Conservation (phyloP, 2,888 invertebrate species). For the Oxycera nigricornis region DNA sequence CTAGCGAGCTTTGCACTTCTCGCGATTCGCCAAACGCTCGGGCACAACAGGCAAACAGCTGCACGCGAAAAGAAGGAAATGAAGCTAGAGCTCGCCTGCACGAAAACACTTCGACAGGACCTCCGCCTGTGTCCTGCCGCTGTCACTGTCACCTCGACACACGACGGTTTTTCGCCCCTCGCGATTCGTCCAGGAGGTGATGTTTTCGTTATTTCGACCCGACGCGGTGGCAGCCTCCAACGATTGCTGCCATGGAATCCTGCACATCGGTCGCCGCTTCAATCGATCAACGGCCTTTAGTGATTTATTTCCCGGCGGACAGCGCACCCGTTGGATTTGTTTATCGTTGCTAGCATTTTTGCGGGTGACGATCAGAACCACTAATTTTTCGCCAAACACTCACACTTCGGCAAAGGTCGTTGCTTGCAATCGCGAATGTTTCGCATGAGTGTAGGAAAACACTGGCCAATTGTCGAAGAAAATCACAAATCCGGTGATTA, state of each 20-base stretch:
- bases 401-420: background rate
- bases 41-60: background rate
- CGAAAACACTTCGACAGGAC: background rate
- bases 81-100: background rate
- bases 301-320: background rate
- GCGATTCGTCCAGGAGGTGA: background rate
- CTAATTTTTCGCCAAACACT: too few relatives aligned
- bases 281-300: background rate
- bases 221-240: background rate
- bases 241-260: background rate
- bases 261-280: background rate
- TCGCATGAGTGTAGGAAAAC: background rate
- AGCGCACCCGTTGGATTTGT: background rate
- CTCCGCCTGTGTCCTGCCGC: background rate
- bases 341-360: background rate
- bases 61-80: background rate
- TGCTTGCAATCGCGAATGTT: background rate
- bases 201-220: constrained; percentile 10
- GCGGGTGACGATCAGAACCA: too few relatives aligned
- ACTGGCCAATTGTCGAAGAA: background rate
- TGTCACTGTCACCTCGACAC: constrained; percentile 5
- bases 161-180: constrained; percentile 4
- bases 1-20: background rate
- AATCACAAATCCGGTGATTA: background rate
- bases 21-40: background rate